phyloP scores from a whole-genome alignment of 2,113 vertebrate genomes.

The Amphiprion ocellaris region DNA sequence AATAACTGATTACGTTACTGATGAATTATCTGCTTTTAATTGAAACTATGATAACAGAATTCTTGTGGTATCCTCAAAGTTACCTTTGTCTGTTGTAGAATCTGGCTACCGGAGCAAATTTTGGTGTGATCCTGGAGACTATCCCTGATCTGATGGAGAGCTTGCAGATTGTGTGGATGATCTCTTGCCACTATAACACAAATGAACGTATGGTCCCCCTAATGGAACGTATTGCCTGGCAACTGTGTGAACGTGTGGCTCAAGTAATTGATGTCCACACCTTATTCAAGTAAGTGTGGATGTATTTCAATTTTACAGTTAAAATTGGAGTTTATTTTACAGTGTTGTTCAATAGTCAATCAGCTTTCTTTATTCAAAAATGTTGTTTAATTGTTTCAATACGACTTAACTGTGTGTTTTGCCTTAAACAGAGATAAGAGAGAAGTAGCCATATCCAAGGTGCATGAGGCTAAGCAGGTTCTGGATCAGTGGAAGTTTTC shows the following conservation, averaged over 20 bases:
- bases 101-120: slow-evolving; percentile 80
- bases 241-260: slow-evolving; percentile 87
- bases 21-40: background rate
- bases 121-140: slow-evolving; percentile 85
- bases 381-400: background rate
- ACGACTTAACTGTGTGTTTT: slow-evolving; percentile 3
- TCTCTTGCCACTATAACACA: slow-evolving; percentile 91
- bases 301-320: background rate
- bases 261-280: slow-evolving; percentile 83
- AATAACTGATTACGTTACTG: background rate
- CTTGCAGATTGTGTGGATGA: slow-evolving; percentile 91
- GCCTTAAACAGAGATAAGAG: slow-evolving; percentile 83
- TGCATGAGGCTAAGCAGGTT: slow-evolving; percentile 84
- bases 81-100: slow-evolving; percentile 70
- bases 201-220: slow-evolving; percentile 90
- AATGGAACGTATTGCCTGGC: slow-evolving; percentile 94
- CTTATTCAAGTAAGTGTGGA: slow-evolving; percentile 88
- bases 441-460: slow-evolving; percentile 84
- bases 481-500: slow-evolving; percentile 90
- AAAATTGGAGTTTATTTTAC: background rate
- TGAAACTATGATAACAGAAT: background rate
- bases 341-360: background rate
- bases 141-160: slow-evolving; percentile 90
- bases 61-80: background rate
- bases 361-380: background rate